phyloP scores from a whole-genome alignment of 2,113 vertebrate species.

The Muscicapa adusta region DNA sequence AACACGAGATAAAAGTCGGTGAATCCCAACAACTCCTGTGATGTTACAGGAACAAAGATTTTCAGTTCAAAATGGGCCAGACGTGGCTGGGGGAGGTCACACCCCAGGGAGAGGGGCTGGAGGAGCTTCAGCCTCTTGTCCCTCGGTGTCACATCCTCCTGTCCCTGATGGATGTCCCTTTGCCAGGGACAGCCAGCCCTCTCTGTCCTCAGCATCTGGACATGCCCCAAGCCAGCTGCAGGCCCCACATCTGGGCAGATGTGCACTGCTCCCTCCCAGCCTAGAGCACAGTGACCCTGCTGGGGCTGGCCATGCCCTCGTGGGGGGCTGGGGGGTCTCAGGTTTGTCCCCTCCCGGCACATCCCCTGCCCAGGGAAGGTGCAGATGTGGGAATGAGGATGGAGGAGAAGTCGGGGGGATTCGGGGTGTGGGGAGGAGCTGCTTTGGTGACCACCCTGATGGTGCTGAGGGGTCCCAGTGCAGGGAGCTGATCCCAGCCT shows the following conservation, averaged over 20 bases:
- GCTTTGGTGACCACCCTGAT: fast-evolving
- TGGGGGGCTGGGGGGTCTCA: background rate
- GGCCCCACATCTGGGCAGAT: slow-evolving; percentile 14
- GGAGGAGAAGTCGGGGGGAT: background rate
- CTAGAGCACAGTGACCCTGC: no score
- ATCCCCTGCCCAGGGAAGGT: fast-evolving
- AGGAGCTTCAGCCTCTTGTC: background rate
- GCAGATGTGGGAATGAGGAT: background rate
- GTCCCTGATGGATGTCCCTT: fast-evolving
- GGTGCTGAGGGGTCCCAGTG: fast-evolving
- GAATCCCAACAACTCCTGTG: background rate
- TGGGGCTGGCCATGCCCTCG: fast-evolving
- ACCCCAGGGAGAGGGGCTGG: background rate
- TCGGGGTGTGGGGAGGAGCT: fast-evolving
- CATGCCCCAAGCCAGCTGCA: background rate
- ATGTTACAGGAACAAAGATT: background rate
- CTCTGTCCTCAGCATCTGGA: background rate
- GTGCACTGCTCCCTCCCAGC: fast-evolving
- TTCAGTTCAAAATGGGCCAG: background rate
- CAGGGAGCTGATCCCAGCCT: fast-evolving
- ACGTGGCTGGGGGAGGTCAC: fast-evolving
- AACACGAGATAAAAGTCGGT: background rate
- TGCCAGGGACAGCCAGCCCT: background rate
- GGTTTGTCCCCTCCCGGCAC: no score
- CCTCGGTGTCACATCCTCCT: background rate